phyloP scores from a whole-genome alignment of 1,140 invertebrate genomes.

The Monochamus saltuarius region DNA sequence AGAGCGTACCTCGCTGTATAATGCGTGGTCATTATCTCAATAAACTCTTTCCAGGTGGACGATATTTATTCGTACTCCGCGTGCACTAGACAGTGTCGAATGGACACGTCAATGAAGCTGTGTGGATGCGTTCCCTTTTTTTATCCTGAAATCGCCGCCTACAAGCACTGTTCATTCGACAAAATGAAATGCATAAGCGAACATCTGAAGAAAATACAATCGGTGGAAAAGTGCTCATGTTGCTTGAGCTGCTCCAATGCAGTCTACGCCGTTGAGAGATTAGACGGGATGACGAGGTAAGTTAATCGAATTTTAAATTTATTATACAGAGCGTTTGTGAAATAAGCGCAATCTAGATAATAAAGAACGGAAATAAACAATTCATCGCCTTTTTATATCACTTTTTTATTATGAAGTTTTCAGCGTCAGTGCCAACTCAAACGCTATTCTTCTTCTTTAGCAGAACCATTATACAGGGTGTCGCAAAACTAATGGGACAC shows the following conservation, averaged over 20 bases:
- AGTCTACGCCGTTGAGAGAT: slow-evolving; percentile 70
- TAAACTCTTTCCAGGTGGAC: slow-evolving; percentile 53
- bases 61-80: slow-evolving; percentile 65
- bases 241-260: slow-evolving; percentile 70
- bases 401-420: too few relatives aligned
- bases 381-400: too few relatives aligned
- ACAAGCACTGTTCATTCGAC: slow-evolving; percentile 58
- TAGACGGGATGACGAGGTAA: not conserved
- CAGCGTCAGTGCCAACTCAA: too few relatives aligned
- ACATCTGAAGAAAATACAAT: slow-evolving; percentile 57
- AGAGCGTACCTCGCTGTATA: too few relatives aligned
- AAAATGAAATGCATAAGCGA: slow-evolving; percentile 61
- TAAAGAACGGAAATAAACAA: too few relatives aligned
- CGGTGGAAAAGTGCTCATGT: slow-evolving; percentile 63
- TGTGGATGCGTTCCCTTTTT: slow-evolving; percentile 70
- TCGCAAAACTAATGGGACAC: too few relatives aligned
- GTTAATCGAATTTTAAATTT: too few relatives aligned
- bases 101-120: slow-evolving; percentile 59
- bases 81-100: slow-evolving; percentile 69
- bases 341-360: too few relatives aligned
- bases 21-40: too few relatives aligned
- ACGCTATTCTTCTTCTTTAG: too few relatives aligned
- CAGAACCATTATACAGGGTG: too few relatives aligned
- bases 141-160: slow-evolving; percentile 55
- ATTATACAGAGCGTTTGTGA: too few relatives aligned